Base-by-base conservation (phyloP, 2,888 invertebrate species). In the Ryuthela nishihirai region DNA sequence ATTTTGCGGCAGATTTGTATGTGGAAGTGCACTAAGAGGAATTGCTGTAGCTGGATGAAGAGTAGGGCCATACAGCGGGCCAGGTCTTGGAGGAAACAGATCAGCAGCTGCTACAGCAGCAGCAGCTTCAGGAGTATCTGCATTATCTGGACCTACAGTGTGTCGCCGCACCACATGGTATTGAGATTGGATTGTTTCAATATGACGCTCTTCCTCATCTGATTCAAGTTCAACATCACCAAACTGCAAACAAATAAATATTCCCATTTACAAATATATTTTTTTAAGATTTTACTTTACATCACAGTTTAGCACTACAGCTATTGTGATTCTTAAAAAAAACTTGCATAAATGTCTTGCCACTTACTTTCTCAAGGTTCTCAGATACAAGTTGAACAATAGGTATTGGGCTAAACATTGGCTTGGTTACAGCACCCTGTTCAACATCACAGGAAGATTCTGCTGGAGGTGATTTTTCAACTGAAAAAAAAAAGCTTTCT, bases 101-200 rank as follows among this genome's bases (percentile, higher is more conserved):
- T 46, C 36, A 7, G n/a, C 70, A 9, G 40, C 46, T n/a, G 47
- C 59, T 12, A 56, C 50, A 18, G 24, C 32, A 24, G 54, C 54
- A 17, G 47, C 53, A 6, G 54, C 47, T 29, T 55, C 55, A 18
- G 65, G 60, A 24, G 54, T 50, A 54, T 87, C 81, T 26, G 88
- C 85, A 77, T 93, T 91, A 3, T 92, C 92, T 0, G 91, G 91
- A 0, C 94, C 94, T 1, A 95, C 93, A 0, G 95, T 95, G 73
- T 95, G 94, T 18, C 94, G 78, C 34, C 94, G 79, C 44, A 86
- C 83, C 42, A 86, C 85, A 61, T 75, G 71, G 67, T 75, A 75
- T 4, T 76, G 70, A 3, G 73, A 73, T 48, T 76, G 61, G 3
- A 75, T 74, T 59, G 75, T 75, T 3, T 75, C 75, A 46, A 26